Base-by-base conservation (phyloP, 2,797 vertebrate genomes). In the Sebastes itinus region DNA sequence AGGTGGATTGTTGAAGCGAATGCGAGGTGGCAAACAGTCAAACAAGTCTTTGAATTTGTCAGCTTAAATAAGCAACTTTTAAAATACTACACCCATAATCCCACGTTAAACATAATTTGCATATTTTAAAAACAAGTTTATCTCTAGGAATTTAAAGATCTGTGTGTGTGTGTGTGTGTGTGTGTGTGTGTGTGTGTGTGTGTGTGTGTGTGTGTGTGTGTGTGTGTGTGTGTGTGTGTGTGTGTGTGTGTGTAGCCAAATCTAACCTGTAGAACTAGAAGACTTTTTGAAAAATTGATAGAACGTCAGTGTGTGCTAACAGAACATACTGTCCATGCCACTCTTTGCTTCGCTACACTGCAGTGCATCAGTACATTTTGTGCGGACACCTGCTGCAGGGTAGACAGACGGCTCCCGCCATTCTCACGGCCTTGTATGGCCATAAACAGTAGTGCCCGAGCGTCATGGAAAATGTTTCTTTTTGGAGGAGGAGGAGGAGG, bases 361-460 rank as follows among this genome's bases (percentile, higher is more conserved):
- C 59, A 28, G 42, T 16, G 13, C 49, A 30, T 58, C n/a, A 9
- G 56, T 6, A 6, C 11, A n/a, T 65, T 52, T 49, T 56, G 38
- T 75, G 2, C 32, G 0, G 67, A 79, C 73, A 88, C 85, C 30
- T 35, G 69, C 65, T 22, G 61, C 66, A 73, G 42, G 58, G 13
- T 8, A 67, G 42, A 49, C 59, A 60, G 60, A 38, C 64, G 14
- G 68, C 68, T 80, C 55, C 6, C 35, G 68, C 77, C 79, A 30
- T 67, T 86, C 87, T 65, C 80, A 89, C 1, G 12, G 49, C 92
- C 91, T 85, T 92, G 63, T 90, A 86, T n/a, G 83, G 84, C 35
- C 28, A 67, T 69, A 64, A 72, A 66, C 25, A 20, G 8, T 3
- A 11, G 25, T 2, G 42, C 13, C 18, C 12, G 6, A 38, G 27